Evolutionary conservation across 2,797 vertebrate species (phyloP).

Genomic region (Hypotaenidia philippensis): DNA sequence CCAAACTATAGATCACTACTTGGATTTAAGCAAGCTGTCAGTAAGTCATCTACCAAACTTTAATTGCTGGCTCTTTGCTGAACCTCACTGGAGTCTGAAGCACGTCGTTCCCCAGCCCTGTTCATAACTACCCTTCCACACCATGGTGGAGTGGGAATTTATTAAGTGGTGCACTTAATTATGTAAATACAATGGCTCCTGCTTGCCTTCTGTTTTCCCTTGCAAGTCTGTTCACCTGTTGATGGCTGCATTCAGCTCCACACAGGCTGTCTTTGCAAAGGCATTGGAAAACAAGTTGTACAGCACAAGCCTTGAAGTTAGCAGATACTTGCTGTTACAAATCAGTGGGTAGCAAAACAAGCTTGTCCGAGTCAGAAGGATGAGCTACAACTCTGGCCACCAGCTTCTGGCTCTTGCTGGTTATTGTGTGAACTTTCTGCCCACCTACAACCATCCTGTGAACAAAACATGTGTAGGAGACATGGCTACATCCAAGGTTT

Average conservation of each 20-base stretch:
- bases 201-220: not conserved
- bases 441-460: not conserved
- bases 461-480: fast-evolving
- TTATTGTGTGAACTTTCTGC: fast-evolving
- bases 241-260: not conserved
- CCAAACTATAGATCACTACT: not conserved
- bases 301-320: not conserved
- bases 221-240: not conserved
- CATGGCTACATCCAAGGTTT: not conserved
- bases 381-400: not conserved
- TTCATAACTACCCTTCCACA: not conserved
- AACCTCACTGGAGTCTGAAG: not conserved
- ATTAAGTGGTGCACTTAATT: not conserved
- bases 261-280: not conserved
- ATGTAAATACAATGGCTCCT: not conserved
- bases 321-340: not conserved
- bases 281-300: not conserved
- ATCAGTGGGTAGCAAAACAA: not conserved
- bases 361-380: not conserved
- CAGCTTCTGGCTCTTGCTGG: not conserved
- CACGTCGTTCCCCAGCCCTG: not conserved
- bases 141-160: not conserved
- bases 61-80: not conserved
- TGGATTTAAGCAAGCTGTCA: not conserved
- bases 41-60: not conserved